A percentile compares a stretch with the other conserved stretches of the same genome.
phyloP scores from a whole-genome alignment of 2,113 vertebrate species.

The Tychaedon coryphoeus region DNA sequence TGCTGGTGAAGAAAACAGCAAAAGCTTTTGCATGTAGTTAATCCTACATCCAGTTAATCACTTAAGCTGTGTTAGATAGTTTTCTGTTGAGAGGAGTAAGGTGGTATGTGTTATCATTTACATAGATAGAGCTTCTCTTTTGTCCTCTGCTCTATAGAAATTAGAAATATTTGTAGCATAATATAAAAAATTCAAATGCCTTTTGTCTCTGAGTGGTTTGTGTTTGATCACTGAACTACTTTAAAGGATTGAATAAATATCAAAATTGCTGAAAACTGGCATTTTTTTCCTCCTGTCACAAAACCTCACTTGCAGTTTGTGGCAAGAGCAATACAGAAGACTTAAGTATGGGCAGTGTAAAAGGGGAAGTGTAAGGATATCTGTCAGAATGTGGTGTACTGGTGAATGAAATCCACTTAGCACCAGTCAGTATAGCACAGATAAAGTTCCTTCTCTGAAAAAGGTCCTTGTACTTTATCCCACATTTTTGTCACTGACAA shows the following conservation, averaged over 20 bases:
- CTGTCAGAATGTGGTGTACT: background rate
- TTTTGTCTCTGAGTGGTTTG: background rate
- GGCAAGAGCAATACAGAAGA: background rate
- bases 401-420: constrained; percentile 7
- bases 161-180: background rate
- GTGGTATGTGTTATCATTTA: background rate
- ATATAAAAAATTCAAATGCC: background rate
- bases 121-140: background rate
- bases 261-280: background rate
- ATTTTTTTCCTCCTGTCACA: background rate
- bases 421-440: background rate
- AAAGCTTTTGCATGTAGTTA: background rate
- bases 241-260: background rate
- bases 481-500: background rate
- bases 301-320: background rate
- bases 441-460: background rate
- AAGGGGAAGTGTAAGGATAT: background rate
- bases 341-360: background rate
- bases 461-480: background rate
- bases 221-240: background rate
- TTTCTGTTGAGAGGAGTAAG: background rate
- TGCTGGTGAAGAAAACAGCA: background rate
- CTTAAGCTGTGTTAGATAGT: background rate
- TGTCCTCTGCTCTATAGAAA: background rate
- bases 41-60: background rate